Percentiles rank a stretch among this genome's conserved stretches.
Conservation (phyloP, 2,113 vertebrate species). For the Carassius auratus region DNA sequence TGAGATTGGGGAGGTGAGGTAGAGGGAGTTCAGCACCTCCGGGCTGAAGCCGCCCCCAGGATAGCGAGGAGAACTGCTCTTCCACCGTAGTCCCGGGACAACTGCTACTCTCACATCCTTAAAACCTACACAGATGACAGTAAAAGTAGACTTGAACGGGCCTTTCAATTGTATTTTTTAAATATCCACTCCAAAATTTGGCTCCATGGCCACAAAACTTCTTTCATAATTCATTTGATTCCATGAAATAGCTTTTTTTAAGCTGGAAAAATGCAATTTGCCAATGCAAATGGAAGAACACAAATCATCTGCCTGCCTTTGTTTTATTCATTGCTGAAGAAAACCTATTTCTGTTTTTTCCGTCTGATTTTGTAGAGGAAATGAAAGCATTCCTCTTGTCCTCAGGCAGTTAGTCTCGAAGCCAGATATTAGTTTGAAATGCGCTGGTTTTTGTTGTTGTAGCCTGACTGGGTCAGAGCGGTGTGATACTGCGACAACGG, state of each 20-base stretch:
- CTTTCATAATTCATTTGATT: background rate
- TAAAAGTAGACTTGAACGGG: background rate
- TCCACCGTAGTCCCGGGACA: conserved; percentile 77
- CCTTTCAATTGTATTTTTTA: background rate
- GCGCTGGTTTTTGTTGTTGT: background rate
- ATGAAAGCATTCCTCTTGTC: background rate
- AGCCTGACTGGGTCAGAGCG: background rate
- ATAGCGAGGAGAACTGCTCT: conserved; percentile 79
- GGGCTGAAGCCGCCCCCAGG: conserved; percentile 87
- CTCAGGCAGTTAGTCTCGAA: conserved; percentile 7
- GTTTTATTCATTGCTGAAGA: conserved; percentile 1
- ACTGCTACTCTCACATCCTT: conserved; percentile 81
- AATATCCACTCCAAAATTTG: background rate
- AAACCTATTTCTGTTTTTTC: conserved; percentile 18
- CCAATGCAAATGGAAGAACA: background rate
- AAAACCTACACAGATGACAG: conserved; percentile 75
- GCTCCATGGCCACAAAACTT: background rate
- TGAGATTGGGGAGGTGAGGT: conserved; percentile 83
- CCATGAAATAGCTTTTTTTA: background rate
- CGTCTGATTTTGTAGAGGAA: background rate
- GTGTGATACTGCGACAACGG: no score
- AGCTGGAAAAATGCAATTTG: conserved; percentile 2
- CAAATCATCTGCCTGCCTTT: background rate
- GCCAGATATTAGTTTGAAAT: background rate
- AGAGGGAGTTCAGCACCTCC: conserved; percentile 83